phyloP scores from a whole-genome alignment of 1,140 invertebrate species.

The Tetragnatha versicolor region DNA sequence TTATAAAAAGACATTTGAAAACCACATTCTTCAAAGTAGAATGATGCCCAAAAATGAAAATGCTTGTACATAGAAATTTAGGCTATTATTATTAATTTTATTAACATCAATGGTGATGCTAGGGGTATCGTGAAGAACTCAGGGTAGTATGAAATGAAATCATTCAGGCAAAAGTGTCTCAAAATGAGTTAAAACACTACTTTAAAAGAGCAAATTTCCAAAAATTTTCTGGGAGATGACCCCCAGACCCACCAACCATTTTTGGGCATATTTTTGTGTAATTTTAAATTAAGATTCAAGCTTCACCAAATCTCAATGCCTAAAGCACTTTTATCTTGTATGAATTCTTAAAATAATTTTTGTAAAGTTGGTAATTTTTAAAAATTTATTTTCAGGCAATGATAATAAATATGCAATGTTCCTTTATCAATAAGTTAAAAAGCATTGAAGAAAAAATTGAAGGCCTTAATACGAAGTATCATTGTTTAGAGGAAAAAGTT shows the following conservation, averaged over 20 bases:
- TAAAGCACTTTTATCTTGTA: not conserved
- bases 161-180: no score
- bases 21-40: no score
- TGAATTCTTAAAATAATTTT: not conserved
- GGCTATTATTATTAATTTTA: no score
- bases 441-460: constrained; percentile 63
- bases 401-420: constrained; percentile 64
- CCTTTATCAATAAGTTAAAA: constrained; percentile 63
- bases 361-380: not conserved
- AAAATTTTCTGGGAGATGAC: no score
- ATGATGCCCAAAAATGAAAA: no score
- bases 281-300: not conserved
- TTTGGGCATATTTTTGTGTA: not conserved
- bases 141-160: not conserved
- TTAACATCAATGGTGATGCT: no score
- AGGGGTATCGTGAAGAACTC: no score
- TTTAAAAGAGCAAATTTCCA: no score
- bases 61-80: no score
- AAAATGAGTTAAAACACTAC: no score
- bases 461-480: constrained; percentile 57
- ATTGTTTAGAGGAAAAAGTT: constrained; percentile 63
- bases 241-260: not conserved
- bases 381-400: constrained; percentile 60
- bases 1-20: no score
- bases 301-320: not conserved